phyloP scores from a whole-genome alignment of 2,113 vertebrate genomes.

The Clarias magur region DNA sequence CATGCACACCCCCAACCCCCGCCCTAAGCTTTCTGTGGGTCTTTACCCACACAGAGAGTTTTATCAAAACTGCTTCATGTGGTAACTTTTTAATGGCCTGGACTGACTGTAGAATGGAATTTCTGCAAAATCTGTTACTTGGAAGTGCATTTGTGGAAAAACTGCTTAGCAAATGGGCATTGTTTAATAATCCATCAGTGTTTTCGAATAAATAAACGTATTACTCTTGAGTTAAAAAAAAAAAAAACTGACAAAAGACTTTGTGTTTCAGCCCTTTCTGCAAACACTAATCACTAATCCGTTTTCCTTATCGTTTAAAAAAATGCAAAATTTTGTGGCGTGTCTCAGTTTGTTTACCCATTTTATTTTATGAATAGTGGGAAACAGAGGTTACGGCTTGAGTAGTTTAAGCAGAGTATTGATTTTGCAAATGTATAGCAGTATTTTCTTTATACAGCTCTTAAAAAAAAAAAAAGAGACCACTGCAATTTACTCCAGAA shows the following conservation, averaged over 20 bases:
- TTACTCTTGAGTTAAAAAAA: background rate
- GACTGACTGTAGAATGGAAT: background rate
- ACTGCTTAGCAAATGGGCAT: background rate
- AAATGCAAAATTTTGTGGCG: background rate
- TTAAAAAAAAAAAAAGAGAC: too few species aligned
- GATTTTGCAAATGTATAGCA: background rate
- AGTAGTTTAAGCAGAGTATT: background rate
- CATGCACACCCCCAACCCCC: background rate
- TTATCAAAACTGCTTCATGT: constrained; percentile 1
- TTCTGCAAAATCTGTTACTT: background rate
- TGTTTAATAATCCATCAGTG: background rate
- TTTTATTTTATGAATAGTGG: background rate
- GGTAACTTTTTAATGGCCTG: background rate
- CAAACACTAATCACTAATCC: background rate
- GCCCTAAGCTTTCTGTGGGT: background rate
- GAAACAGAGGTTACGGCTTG: background rate
- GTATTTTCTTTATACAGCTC: too few species aligned
- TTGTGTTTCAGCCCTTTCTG: background rate
- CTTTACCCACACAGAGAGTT: background rate
- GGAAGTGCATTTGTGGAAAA: constrained; percentile 3
- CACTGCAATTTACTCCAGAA: too few species aligned
- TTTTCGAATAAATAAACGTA: background rate
- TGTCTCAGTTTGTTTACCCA: background rate
- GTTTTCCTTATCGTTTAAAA: background rate
- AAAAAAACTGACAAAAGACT: background rate